Conservation (phyloP, 1,140 invertebrate genomes). For the Harpegnathos saltator region DNA sequence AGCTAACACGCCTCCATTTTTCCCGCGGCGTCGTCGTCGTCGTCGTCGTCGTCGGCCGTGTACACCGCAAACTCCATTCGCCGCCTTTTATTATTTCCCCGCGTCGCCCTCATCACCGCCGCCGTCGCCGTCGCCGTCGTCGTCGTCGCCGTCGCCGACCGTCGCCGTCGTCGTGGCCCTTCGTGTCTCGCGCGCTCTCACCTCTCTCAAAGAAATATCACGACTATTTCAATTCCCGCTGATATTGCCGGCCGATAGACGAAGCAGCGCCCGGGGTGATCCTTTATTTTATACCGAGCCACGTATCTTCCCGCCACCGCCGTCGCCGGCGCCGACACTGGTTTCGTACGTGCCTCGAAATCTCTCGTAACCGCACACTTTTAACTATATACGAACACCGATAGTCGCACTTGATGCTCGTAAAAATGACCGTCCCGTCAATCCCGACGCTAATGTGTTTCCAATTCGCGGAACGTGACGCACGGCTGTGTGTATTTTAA, state of each 20-base stretch:
- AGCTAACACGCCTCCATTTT: constrained; percentile 78
- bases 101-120: constrained; percentile 46
- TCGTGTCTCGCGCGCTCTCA: constrained; percentile 54
- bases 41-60: constrained; percentile 51
- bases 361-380: constrained; percentile 23
- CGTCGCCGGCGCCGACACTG: constrained; percentile 19
- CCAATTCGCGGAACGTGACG: too few relatives aligned
- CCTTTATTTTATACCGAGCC: constrained; percentile 79
- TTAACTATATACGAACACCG: background rate
- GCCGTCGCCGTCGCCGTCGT: constrained; percentile 12
- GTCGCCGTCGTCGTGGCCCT: constrained; percentile 11
- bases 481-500: background rate
- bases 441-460: background rate
- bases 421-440: background rate
- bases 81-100: constrained; percentile 76
- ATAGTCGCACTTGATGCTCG: background rate
- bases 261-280: constrained; percentile 73
- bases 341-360: constrained; percentile 35
- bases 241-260: constrained; percentile 82
- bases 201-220: constrained; percentile 80
- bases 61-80: constrained; percentile 74
- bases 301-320: constrained; percentile 59
- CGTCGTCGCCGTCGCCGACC: constrained; percentile 23
- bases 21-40: constrained; percentile 63
- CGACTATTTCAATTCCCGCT: constrained; percentile 83